A percentile compares a stretch with the other conserved stretches of the same genome.
Evolutionary conservation across 2,797 vertebrate species (phyloP).

Genomic region (Menidia menidia): DNA sequence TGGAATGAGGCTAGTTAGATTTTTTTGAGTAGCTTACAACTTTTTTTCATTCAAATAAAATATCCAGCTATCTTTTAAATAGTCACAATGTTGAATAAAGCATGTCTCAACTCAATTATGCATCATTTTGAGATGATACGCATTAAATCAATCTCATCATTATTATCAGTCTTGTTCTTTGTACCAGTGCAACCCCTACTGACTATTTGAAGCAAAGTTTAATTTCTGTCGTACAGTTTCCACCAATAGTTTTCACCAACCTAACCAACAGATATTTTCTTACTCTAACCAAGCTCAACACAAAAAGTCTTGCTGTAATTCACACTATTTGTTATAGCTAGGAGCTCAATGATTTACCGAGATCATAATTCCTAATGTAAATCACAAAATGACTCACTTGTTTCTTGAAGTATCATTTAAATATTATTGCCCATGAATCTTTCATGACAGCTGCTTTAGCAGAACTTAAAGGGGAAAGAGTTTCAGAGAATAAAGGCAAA

Average conservation of each 20-base stretch:
- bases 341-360: conserved; percentile 21
- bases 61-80: not conserved
- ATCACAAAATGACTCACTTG: conserved; percentile 33
- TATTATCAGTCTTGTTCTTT: conserved; percentile 32
- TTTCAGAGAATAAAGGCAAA: conserved; percentile 38
- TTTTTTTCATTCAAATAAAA: conserved; percentile 1
- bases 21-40: not conserved
- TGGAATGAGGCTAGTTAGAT: not conserved
- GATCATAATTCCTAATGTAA: conserved; percentile 44
- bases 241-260: conserved; percentile 34
- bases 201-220: conserved; percentile 40
- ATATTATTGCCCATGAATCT: conserved; percentile 40
- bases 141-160: conserved; percentile 28
- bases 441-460: conserved; percentile 43
- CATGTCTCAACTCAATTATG: conserved; percentile 34
- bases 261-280: conserved; percentile 53
- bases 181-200: conserved; percentile 38
- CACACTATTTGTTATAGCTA: conserved; percentile 49
- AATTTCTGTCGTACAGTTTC: conserved; percentile 53
- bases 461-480: conserved; percentile 22
- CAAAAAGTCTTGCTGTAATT: conserved; percentile 59
- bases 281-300: conserved; percentile 37
- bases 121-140: conserved; percentile 31
- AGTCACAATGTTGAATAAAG: conserved; percentile 25
- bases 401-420: conserved; percentile 53